Evolutionary conservation across 1,140 invertebrate genomes (phyloP).

Genomic region (Argopecten irradians): DNA sequence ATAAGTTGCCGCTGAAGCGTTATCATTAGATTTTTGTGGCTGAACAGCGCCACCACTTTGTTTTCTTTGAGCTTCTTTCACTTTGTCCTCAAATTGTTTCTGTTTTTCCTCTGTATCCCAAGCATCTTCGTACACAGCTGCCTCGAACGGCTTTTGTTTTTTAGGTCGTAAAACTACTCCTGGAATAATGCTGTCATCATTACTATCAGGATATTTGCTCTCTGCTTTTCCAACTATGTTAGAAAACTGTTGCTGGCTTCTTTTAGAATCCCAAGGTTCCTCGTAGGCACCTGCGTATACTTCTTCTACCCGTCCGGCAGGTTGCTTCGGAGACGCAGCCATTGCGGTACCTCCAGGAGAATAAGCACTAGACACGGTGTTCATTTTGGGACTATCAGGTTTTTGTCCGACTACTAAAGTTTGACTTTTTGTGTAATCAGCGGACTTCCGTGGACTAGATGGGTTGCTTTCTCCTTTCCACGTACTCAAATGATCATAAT

Average conservation of each 20-base stretch:
- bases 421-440: conserved; percentile 14
- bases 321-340: background rate
- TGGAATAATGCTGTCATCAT: conserved; percentile 10
- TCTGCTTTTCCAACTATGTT: conserved; percentile 48
- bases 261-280: conserved; percentile 55
- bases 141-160: conserved; percentile 24
- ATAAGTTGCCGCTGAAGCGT: conserved; percentile 16
- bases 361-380: background rate
- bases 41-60: conserved; percentile 26
- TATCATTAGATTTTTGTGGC: conserved; percentile 24
- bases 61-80: conserved; percentile 50
- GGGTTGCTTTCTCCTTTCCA: conserved; percentile 26
- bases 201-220: conserved; percentile 32
- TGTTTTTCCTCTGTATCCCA: conserved; percentile 63
- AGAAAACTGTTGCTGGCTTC: conserved; percentile 44
- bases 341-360: background rate
- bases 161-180: background rate
- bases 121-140: conserved; percentile 61
- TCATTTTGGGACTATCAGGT: background rate
- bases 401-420: conserved; percentile 24
- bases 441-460: background rate
- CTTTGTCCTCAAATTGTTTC: conserved; percentile 57
- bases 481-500: conserved; percentile 49
- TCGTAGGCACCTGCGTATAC: conserved; percentile 46
- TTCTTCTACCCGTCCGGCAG: background rate